A percentile compares a stretch with the other conserved stretches of the same genome.
Conservation (phyloP, 1,140 invertebrate genomes). For the Hyposmocoma kahamanoa region DNA sequence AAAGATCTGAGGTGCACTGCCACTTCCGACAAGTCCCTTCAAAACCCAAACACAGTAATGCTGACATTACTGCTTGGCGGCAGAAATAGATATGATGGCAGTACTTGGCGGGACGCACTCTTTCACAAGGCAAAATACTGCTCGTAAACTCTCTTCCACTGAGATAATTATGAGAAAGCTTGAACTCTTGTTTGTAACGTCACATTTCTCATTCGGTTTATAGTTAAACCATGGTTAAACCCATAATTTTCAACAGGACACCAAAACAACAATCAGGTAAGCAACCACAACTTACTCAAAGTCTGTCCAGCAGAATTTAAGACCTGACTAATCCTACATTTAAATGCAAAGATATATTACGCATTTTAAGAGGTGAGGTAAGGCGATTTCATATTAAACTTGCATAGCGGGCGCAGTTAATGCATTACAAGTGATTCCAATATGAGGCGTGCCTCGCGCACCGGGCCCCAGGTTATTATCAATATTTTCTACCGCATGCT, state of each 20-base stretch:
- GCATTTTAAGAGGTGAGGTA: not conserved
- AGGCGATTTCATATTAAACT: slow-evolving; percentile 23
- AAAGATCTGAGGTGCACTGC: too few relatives aligned
- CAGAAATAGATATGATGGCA: too few relatives aligned
- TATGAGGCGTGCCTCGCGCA: slow-evolving; percentile 36
- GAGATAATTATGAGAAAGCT: too few relatives aligned
- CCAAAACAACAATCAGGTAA: not conserved
- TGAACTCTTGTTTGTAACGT: too few relatives aligned
- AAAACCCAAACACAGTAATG: too few relatives aligned
- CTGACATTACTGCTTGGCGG: too few relatives aligned
- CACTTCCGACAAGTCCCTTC: too few relatives aligned
- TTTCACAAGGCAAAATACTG: too few relatives aligned
- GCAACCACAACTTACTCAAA: not conserved
- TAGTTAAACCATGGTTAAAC: not conserved
- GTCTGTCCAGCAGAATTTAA: not conserved
- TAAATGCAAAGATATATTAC: not conserved
- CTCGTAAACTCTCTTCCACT: too few relatives aligned
- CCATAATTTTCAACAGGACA: not conserved
- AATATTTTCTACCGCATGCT: too few relatives aligned
- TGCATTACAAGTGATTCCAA: slow-evolving; percentile 43
- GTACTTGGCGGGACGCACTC: too few relatives aligned
- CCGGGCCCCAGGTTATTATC: not conserved
- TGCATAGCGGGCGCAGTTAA: slow-evolving; percentile 36
- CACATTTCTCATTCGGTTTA: too few relatives aligned
- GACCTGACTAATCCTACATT: not conserved